Evolutionary conservation across 2,888 invertebrate genomes (phyloP).

Genomic region (Plebejus melissa): DNA sequence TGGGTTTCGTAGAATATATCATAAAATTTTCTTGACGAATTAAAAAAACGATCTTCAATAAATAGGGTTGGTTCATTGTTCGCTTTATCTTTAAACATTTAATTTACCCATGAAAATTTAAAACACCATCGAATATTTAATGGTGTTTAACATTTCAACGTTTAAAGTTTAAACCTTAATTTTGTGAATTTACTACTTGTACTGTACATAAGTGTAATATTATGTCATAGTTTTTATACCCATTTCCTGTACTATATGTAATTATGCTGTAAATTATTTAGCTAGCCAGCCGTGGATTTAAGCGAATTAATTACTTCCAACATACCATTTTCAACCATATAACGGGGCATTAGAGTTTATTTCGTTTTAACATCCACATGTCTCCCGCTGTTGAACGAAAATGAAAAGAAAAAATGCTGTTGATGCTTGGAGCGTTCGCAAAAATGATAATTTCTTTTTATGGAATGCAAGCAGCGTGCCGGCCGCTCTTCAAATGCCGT

Average conservation of each 20-base stretch:
- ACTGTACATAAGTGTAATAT: neutral
- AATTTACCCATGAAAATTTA: too few species aligned
- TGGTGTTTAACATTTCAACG: too few species aligned
- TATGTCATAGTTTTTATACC: neutral
- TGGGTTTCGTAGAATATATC: too few species aligned
- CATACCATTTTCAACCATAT: neutral
- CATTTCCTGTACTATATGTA: neutral
- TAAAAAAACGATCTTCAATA: too few species aligned
- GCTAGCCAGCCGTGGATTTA: constrained; percentile 21
- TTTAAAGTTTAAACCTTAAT: too few species aligned
- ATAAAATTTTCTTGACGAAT: too few species aligned
- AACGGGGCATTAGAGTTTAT: neutral
- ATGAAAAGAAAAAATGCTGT: constrained; percentile 4
- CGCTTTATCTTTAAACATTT: too few species aligned
- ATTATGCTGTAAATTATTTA: constrained; percentile 20
- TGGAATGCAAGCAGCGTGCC: neutral
- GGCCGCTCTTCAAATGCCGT: neutral
- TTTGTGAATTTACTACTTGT: too few species aligned
- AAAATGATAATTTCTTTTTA: constrained; percentile 15
- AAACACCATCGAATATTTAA: too few species aligned
- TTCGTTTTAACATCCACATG: neutral
- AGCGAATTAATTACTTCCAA: constrained; percentile 7
- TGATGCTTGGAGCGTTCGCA: constrained; percentile 13
- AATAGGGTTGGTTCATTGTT: too few species aligned
- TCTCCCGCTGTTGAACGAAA: constrained; percentile 8